A percentile compares a stretch with the other conserved stretches of the same genome.
Conservation (phyloP, 2,888 invertebrate genomes). For the Pardosa pseudoannulata region DNA sequence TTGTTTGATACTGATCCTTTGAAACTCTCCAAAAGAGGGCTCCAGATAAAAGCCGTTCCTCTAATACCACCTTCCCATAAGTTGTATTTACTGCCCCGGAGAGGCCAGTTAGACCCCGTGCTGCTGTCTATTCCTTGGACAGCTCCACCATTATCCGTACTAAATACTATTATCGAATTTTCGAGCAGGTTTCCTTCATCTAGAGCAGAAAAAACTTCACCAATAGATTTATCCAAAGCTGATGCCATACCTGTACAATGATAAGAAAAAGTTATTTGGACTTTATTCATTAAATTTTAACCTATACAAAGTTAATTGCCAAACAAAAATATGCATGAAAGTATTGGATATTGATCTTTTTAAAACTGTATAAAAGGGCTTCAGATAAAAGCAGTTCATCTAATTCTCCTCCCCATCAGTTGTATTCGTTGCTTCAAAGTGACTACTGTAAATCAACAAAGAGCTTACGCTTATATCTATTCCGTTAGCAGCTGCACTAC, state of each 20-base stretch:
- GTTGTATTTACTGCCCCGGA: conserved; percentile 80
- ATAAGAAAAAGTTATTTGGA: background rate
- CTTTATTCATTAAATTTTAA: too few species aligned
- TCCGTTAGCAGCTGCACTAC: too few species aligned
- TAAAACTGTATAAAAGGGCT: too few species aligned
- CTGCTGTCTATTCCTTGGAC: conserved; percentile 81
- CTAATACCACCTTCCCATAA: conserved; percentile 95
- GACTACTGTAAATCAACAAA: too few species aligned
- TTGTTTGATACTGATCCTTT: conserved; percentile 76
- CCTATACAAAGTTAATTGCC: too few species aligned
- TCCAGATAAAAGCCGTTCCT: conserved; percentile 88
- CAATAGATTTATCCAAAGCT: conserved; percentile 90
- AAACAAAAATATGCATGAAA: too few species aligned
- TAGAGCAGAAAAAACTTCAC: conserved; percentile 85
- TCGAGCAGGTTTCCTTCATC: conserved; percentile 83
- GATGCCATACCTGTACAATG: conserved; percentile 85
- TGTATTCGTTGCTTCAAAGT: too few species aligned
- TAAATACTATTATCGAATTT: conserved; percentile 90
- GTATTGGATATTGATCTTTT: too few species aligned
- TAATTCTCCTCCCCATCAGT: too few species aligned
- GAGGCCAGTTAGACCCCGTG: conserved; percentile 83
- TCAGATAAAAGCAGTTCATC: too few species aligned
- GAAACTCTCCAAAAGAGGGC: conserved; percentile 81
- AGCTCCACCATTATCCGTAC: conserved; percentile 90
- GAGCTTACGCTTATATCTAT: too few species aligned